Conservation (phyloP, 2,797 vertebrate genomes). For the Phataginus tricuspis region DNA sequence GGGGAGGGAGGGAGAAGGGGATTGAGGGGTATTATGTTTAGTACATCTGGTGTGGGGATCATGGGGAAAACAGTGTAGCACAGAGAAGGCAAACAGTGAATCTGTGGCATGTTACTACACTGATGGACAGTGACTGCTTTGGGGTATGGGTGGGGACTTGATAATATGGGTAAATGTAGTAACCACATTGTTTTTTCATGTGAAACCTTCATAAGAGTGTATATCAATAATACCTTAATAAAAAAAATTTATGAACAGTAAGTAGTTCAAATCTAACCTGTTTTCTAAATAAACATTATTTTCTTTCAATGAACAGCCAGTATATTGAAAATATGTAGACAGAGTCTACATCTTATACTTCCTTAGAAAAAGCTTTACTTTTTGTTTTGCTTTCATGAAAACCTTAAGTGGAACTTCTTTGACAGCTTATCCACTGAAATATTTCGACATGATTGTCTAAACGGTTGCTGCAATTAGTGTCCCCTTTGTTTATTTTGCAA, state of each 20-base stretch:
- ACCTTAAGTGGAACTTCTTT: constrained; percentile 23
- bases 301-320: not conserved
- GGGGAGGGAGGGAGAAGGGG: no score
- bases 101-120: no score
- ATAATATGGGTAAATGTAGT: no score
- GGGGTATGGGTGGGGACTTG: no score
- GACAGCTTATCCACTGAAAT: constrained; percentile 59
- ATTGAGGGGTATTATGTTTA: no score
- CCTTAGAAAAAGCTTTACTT: not conserved
- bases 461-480: constrained; percentile 68
- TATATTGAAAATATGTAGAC: constrained; percentile 5
- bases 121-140: no score
- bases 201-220: no score
- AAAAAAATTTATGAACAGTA: not conserved
- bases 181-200: no score
- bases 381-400: constrained; percentile 53
- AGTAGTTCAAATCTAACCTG: not conserved
- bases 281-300: not conserved
- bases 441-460: constrained; percentile 56
- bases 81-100: no score
- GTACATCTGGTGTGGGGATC: no score
- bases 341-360: not conserved
- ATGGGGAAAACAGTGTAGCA: no score
- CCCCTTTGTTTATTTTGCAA: constrained; percentile 42
- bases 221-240: no score